These are phyloP conservation scores for Lycaon pictus DNA, from an alignment of 2,113 vertebrate genomes.

Conservation along the genomic window DNA sequence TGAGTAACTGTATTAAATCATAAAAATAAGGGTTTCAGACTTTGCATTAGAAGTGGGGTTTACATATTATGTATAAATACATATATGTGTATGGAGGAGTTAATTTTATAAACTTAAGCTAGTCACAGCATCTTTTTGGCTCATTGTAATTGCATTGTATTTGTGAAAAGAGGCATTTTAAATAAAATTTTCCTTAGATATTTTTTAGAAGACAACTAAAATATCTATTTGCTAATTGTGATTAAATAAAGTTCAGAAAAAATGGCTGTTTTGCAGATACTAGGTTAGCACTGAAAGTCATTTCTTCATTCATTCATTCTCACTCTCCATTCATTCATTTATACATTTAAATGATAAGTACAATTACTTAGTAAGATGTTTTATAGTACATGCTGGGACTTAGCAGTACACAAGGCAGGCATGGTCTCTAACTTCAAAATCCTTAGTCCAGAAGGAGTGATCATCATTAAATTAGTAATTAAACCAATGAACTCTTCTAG, in stretches of 20 bases:
- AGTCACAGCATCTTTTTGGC: not conserved
- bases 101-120: not conserved
- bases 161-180: not conserved
- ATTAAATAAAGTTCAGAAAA: not conserved
- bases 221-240: not conserved
- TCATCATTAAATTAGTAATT: not conserved
- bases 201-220: not conserved
- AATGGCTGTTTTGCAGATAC: not conserved
- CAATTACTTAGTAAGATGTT: not conserved
- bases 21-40: constrained; percentile 42
- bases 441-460: not conserved
- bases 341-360: not conserved
- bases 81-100: not conserved
- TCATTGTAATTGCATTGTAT: not conserved
- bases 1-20: constrained; percentile 6
- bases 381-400: not conserved
- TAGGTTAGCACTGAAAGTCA: not conserved
- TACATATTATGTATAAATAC: not conserved
- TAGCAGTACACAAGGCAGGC: not conserved
- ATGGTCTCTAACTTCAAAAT: not conserved
- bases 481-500: not conserved
- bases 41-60: not conserved
- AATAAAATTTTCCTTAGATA: not conserved
- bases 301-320: not conserved
- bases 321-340: rapidly evolving